Base-by-base conservation (phyloP, 2,113 vertebrate genomes). In the Eulacestoma nigropectus region DNA sequence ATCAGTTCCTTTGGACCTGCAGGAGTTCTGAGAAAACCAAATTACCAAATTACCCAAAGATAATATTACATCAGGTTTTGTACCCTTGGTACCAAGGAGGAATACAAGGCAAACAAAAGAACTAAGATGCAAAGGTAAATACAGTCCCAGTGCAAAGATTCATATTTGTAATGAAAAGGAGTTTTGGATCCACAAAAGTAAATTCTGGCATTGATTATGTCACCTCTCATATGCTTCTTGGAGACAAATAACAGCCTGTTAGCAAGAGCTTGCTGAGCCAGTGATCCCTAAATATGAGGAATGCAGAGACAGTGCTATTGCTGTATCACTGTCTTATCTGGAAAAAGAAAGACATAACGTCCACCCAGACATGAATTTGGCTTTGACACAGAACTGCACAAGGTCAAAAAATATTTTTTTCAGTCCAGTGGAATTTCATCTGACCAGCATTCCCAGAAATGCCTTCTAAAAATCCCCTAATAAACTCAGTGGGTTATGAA, bases 381-480 rank as follows among this genome's bases (percentile, higher is more conserved):
- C 77, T 91, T 76, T 57, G 59, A 62, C 35, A 57, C 22, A 75
- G n/a, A 72, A 44, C 63, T 94, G 41, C 62, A 94, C 44, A 72
- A 93, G 85, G 26, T 62, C 13, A 73, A 72, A 80, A 89, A 68
- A 9, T 37, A 35, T 39, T 75, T 94, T 37, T 89, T 87, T 63
- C 63, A 77, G 42, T 53, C 16, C 19, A 32, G 35, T 35, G 50
- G 74, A 83, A 85, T 90, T 83, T 83, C 23, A 59, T 93, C 82
- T 74, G 87, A 94, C 52, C 67, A 90, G 25, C 26, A 59, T 72
- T 94, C 95, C 80, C 94, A 93, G 53, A 94, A 96, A 91, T 73
- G 12, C 41, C 62, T 73, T 57, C 77, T 53, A 33, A 85, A 95
- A 96, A 87, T 84, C 65, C 86, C 65, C 65, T 73, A 59, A 70